Evolutionary conservation across 2,797 vertebrate species (phyloP).

Genomic region (Pangasius sanitwongsei): DNA sequence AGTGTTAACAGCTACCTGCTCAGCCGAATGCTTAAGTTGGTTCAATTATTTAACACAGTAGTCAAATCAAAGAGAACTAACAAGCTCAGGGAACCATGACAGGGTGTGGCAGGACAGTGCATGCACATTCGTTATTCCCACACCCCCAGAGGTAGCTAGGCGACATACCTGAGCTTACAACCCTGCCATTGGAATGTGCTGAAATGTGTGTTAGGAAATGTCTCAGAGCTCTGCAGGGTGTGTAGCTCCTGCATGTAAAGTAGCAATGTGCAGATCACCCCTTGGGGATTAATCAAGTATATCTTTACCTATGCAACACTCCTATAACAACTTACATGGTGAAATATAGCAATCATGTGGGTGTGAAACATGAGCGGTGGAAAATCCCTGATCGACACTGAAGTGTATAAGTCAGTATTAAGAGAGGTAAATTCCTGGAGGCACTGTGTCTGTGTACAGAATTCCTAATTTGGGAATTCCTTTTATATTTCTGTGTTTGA

Average conservation of each 20-base stretch:
- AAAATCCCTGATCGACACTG: not conserved
- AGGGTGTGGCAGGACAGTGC: not conserved
- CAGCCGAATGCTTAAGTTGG: not conserved
- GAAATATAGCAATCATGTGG: not conserved
- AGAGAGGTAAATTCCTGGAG: not conserved
- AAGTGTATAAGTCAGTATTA: not conserved
- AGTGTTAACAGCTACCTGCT: not conserved
- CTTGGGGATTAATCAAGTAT: not conserved
- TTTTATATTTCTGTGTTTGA: not conserved
- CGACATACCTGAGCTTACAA: conserved; percentile 19
- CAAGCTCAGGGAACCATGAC: not conserved
- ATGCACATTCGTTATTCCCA: not conserved
- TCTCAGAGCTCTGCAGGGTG: not conserved
- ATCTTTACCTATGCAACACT: not conserved
- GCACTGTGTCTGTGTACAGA: not conserved
- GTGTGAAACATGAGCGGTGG: not conserved
- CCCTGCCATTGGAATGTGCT: not conserved
- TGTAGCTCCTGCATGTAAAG: not conserved
- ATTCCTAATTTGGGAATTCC: conserved; percentile 1
- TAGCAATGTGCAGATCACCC: not conserved
- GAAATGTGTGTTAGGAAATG: not conserved
- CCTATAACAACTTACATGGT: not conserved
- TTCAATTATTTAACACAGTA: not conserved
- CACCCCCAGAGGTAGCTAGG: not conserved
- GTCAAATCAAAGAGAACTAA: not conserved